Percentiles rank a stretch among this genome's conserved stretches.
These are phyloP conservation scores for Pediacus dermestoides DNA, from an alignment of 2,888 invertebrate genomes.

Conservation along the genomic window DNA sequence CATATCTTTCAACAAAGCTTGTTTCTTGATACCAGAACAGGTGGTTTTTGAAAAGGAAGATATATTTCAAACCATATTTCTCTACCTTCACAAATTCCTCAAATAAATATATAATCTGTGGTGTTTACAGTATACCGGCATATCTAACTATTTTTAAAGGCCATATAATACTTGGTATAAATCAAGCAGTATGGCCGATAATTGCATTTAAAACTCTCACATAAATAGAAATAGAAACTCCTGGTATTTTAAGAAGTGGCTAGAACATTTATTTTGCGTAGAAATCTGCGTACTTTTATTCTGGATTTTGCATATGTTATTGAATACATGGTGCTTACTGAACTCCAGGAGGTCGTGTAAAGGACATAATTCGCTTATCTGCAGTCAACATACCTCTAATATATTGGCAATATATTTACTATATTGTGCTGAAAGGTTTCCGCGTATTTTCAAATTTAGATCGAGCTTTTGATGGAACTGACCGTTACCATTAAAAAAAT, in stretches of 20 bases:
- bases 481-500: neutral
- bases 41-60: conserved; percentile 10
- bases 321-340: conserved; percentile 4
- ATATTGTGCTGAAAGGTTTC: conserved; percentile 2
- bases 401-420: conserved; percentile 9
- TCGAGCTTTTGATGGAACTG: neutral
- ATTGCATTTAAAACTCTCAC: conserved; percentile 9
- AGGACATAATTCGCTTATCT: conserved; percentile 10
- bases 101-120: conserved; percentile 10
- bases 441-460: conserved; percentile 1
- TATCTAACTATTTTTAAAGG: conserved; percentile 10
- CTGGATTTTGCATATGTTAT: conserved; percentile 7
- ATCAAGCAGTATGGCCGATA: conserved; percentile 12
- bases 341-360: conserved; percentile 5
- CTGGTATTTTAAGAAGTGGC: conserved; percentile 9
- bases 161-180: conserved; percentile 7
- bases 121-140: conserved; percentile 10
- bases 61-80: conserved; percentile 11
- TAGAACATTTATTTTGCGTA: conserved; percentile 10
- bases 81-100: conserved; percentile 16
- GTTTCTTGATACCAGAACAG: conserved; percentile 6
- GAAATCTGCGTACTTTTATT: conserved; percentile 11
- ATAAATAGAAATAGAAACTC: conserved; percentile 16
- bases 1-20: conserved; percentile 7
- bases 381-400: conserved; percentile 5